Evolutionary conservation across 2,888 invertebrate species (phyloP).

Genomic region (Pammene aurita): DNA sequence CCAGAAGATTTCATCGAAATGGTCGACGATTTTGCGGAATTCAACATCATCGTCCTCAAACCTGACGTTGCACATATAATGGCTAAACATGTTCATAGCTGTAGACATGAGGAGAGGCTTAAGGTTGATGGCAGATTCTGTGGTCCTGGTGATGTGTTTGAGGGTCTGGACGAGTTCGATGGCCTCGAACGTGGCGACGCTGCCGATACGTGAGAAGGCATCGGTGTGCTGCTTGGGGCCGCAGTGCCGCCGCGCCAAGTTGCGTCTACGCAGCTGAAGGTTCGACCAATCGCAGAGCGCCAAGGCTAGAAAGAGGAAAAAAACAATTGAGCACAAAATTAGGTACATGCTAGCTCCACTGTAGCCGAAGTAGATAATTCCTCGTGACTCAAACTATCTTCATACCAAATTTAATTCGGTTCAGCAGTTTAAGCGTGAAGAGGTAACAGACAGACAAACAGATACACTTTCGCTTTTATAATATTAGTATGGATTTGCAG

Average conservation of each 20-base stretch:
- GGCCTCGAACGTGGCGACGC: conserved; percentile 87
- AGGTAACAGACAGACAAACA: no score
- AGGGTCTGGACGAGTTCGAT: conserved; percentile 84
- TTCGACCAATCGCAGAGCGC: conserved; percentile 95
- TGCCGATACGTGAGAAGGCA: conserved; percentile 88
- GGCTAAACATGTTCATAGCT: conserved; percentile 92
- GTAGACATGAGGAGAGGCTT: conserved; percentile 89
- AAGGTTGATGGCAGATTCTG: conserved; percentile 79
- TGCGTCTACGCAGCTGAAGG: conserved; percentile 89
- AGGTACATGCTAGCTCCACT: no score
- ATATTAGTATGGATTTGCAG: no score
- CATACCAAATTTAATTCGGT: no score
- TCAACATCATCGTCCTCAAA: conserved; percentile 87
- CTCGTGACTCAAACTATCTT: no score
- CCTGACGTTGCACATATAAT: conserved; percentile 93
- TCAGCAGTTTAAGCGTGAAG: no score
- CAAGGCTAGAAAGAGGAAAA: conserved; percentile 85
- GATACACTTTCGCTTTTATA: no score
- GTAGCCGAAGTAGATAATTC: no score
- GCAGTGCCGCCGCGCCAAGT: conserved; percentile 90
- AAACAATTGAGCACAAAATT: conserved; percentile 18
- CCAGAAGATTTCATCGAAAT: conserved; percentile 95
- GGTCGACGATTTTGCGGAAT: conserved; percentile 86
- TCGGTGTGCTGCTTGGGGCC: conserved; percentile 89
- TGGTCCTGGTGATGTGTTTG: conserved; percentile 65